phyloP scores from a whole-genome alignment of 1,140 invertebrate species.

The Drosophila takahashii region DNA sequence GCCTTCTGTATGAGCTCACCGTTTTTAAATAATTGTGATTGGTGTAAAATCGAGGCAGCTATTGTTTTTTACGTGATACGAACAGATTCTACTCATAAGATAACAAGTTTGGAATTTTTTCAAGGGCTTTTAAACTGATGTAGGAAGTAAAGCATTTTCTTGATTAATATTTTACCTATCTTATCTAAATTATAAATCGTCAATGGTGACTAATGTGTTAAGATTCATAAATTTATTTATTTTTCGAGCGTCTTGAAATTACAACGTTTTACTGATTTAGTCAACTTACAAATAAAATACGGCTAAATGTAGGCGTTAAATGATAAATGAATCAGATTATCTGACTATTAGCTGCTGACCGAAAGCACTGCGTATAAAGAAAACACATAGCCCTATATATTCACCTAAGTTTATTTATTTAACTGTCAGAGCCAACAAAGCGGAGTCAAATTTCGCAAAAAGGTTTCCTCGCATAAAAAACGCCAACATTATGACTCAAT shows the following conservation, averaged over 20 bases:
- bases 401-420: slow-evolving; percentile 14
- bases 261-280: not conserved
- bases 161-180: not conserved
- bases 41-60: not conserved
- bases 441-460: slow-evolving; percentile 33
- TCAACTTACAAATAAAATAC: not conserved
- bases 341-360: not conserved
- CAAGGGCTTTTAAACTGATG: not conserved
- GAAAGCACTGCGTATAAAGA: not conserved
- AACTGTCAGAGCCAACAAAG: slow-evolving; percentile 19
- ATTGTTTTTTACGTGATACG: not conserved
- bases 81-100: not conserved
- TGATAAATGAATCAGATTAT: not conserved
- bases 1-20: slow-evolving; percentile 12
- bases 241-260: no score
- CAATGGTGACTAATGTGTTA: no score
- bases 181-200: not conserved
- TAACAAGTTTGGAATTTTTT: slow-evolving; percentile 14
- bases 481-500: slow-evolving; percentile 43
- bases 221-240: no score
- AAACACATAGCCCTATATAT: not conserved
- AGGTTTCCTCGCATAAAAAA: slow-evolving; percentile 29
- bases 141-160: not conserved
- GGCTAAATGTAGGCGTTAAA: not conserved
- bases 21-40: slow-evolving; percentile 3